phyloP scores from a whole-genome alignment of 1,140 invertebrate genomes.

The Nasonia vitripennis region DNA sequence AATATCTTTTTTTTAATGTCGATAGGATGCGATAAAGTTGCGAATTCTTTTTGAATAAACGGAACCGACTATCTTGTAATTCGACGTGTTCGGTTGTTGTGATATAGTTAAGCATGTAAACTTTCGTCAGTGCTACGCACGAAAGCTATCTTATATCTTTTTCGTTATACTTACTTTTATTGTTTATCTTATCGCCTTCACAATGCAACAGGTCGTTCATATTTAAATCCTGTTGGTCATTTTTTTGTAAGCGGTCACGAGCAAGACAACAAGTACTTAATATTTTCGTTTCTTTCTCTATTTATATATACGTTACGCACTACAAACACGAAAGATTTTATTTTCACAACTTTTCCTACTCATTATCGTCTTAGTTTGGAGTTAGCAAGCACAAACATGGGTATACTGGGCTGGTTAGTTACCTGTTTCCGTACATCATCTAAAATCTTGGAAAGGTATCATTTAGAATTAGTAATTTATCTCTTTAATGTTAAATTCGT shows the following conservation, averaged over 20 bases:
- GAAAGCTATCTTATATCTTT: slow-evolving; percentile 36
- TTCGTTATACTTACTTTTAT: slow-evolving; percentile 39
- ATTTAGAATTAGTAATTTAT: slow-evolving; percentile 42
- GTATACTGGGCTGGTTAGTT: slow-evolving; percentile 20
- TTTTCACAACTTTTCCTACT: slow-evolving; percentile 23
- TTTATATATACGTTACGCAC: slow-evolving; percentile 8
- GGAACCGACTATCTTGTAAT: slow-evolving; percentile 19
- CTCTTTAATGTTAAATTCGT: not conserved
- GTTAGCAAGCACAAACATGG: slow-evolving; percentile 39
- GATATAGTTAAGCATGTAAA: slow-evolving; percentile 38
- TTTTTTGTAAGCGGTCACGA: slow-evolving; percentile 25
- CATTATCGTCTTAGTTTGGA: slow-evolving; percentile 34
- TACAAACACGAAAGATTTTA: slow-evolving; percentile 36
- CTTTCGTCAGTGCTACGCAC: slow-evolving; percentile 16
- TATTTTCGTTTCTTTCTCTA: slow-evolving; percentile 35
- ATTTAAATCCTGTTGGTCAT: slow-evolving; percentile 22
- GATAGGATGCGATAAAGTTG: not conserved
- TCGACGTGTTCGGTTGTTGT: slow-evolving; percentile 21
- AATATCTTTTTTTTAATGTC: slow-evolving; percentile 10
- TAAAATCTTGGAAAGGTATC: slow-evolving; percentile 12
- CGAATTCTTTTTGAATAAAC: slow-evolving; percentile 19
- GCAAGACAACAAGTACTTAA: slow-evolving; percentile 53
- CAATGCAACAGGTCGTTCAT: slow-evolving; percentile 12
- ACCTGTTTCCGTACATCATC: slow-evolving; percentile 13
- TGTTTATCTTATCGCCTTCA: slow-evolving; percentile 18